Base-by-base conservation (phyloP, 2,797 vertebrate genomes). In the Galagoides demidoff region DNA sequence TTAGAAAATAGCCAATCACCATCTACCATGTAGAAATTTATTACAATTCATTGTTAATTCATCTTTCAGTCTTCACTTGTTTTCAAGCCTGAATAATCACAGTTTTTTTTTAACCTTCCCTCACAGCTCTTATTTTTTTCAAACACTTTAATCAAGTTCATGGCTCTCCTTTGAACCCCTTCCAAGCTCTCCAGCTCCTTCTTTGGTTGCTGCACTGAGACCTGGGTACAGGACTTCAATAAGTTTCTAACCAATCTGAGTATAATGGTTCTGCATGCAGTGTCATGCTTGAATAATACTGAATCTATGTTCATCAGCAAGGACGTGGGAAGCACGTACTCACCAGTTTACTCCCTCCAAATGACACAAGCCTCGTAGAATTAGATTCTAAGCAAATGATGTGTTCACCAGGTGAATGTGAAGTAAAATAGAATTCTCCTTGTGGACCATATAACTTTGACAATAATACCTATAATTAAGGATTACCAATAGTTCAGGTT, bases 351-450 rank as follows among this genome's bases (percentile, higher is more conserved):
- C 99, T 99, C 92, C 97, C 98, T 92, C 98, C 98, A 39, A 98
- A 99, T 19, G 99, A 98, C 1, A 99, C 94, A 81, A 99, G 98
- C 94, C 98, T 98, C 1, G 99, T 99, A 22, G 99, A 99, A 97
- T 99, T 99, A 95, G 99, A 99, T 92, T 99, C 98, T 94, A 99
- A 98, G 96, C 99, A 99, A n/a, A 99, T 98, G 70, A 97, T 96
- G 92, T 99, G 99, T 59, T 99, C 99, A 20, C 99, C 99, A 37
- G 99, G 98, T 3, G 98, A 88, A 12, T 99, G 98, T 49, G 99
- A 98, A 31, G 99, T 99, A 93, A 99, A 99, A 79, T 98, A 99
- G 97, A 99, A 99, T 95, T 98, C 99, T 64, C 99, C 99, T 90
- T 98, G 96, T 96, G 98, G 98, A 73, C 99, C 99, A 4, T 99